Evolutionary conservation across 2,113 vertebrate genomes (phyloP).

Genomic region (Hippocampus abdominalis): DNA sequence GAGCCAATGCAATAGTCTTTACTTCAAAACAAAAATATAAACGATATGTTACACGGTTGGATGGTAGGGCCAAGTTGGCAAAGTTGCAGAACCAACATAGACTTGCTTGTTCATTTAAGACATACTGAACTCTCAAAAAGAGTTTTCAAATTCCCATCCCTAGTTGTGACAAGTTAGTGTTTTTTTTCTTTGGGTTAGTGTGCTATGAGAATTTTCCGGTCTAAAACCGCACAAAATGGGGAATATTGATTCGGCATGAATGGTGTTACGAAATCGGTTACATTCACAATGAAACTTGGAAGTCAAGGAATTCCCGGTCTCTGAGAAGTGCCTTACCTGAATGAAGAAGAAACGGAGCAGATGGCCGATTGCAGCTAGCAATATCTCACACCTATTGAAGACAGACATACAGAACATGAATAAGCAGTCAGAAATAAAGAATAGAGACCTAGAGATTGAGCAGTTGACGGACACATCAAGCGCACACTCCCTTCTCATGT

Average conservation of each 20-base stretch:
- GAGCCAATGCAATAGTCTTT: too few relatives aligned
- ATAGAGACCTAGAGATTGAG: slow-evolving; percentile 14
- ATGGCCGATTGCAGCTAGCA: slow-evolving; percentile 51
- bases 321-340: slow-evolving; percentile 41
- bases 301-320: too few relatives aligned
- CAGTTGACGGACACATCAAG: slow-evolving; percentile 40
- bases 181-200: too few relatives aligned
- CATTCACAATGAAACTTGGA: not conserved
- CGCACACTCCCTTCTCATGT: slow-evolving; percentile 9
- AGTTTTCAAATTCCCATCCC: too few relatives aligned
- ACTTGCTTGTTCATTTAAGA: too few relatives aligned
- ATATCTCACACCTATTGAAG: slow-evolving; percentile 51
- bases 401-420: slow-evolving; percentile 22
- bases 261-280: not conserved
- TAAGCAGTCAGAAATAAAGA: slow-evolving; percentile 24
- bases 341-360: slow-evolving; percentile 30
- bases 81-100: too few relatives aligned
- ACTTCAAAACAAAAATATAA: too few relatives aligned
- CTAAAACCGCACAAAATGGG: too few relatives aligned
- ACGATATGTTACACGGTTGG: too few relatives aligned
- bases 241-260: not conserved
- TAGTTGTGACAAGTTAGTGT: not conserved
- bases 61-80: too few relatives aligned
- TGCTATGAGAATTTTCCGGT: too few relatives aligned
- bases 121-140: too few relatives aligned